Percentiles rank a stretch among this genome's conserved stretches.
These are phyloP conservation scores for Odontophorus gujanensis DNA, from an alignment of 2,113 vertebrate species.

Conservation along the genomic window DNA sequence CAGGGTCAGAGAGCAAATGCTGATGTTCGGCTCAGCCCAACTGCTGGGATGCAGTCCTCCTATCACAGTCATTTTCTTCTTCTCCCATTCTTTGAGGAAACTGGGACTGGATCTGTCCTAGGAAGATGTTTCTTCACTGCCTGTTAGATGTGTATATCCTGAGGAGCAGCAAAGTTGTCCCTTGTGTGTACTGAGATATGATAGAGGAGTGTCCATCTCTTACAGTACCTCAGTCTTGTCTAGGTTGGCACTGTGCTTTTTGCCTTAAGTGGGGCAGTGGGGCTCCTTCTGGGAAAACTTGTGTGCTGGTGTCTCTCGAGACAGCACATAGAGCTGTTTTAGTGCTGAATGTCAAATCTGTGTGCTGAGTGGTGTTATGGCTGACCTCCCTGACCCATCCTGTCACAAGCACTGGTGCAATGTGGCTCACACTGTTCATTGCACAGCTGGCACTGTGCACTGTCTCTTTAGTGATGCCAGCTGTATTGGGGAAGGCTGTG, in stretches of 20 bases:
- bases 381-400: not conserved
- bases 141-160: not conserved
- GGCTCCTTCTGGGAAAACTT: not conserved
- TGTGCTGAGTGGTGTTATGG: not conserved
- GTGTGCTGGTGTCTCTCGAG: not conserved
- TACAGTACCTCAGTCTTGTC: not conserved
- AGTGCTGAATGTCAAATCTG: not conserved
- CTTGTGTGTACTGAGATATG: not conserved
- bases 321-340: not conserved
- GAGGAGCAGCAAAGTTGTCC: not conserved
- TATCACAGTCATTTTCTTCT: not conserved
- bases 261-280: rapidly evolving
- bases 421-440: not conserved
- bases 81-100: not conserved
- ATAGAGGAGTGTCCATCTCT: not conserved
- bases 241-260: not conserved
- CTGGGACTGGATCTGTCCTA: not conserved
- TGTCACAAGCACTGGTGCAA: rapidly evolving
- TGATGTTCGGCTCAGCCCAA: rapidly evolving
- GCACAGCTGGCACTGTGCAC: rapidly evolving
- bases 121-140: not conserved
- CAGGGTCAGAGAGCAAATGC: not conserved
- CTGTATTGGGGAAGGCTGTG: rapidly evolving
- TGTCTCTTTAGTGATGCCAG: not conserved
- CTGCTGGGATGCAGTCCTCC: not conserved